A percentile compares a stretch with the other conserved stretches of the same genome.
Evolutionary conservation across 2,113 vertebrate species (phyloP).

Genomic region (Lamprologus lemairii): DNA sequence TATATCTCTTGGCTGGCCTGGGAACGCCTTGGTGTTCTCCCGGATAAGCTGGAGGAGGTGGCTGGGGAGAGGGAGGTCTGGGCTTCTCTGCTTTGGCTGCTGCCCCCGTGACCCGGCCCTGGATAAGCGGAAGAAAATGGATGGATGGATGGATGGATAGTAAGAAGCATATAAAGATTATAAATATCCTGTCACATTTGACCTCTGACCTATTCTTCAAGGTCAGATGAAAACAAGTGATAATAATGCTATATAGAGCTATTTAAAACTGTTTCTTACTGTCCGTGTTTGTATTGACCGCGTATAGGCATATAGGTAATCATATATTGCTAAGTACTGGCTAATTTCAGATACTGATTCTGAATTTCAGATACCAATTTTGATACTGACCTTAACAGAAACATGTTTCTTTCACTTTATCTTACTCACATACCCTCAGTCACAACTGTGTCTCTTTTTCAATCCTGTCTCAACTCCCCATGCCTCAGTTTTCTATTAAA

Average conservation of each 20-base stretch:
- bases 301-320: not conserved
- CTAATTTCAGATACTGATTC: not conserved
- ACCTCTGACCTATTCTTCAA: not conserved
- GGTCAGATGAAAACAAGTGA: not conserved
- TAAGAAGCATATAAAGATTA: not conserved
- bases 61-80: not conserved
- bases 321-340: not conserved
- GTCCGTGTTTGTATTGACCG: accelerated
- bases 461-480: accelerated
- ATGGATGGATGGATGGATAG: not conserved
- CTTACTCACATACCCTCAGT: not conserved
- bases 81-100: not conserved
- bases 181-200: not conserved
- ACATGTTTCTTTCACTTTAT: not conserved
- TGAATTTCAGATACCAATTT: not conserved
- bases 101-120: accelerated
- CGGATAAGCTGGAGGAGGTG: not conserved
- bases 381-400: accelerated
- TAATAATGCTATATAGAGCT: not conserved
- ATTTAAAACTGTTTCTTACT: not conserved
- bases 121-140: not conserved
- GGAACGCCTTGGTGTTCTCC: not conserved
- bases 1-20: accelerated
- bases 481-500: not conserved
- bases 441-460: not conserved